phyloP scores from a whole-genome alignment of 1,140 invertebrate genomes.

The Bombus fervidus region DNA sequence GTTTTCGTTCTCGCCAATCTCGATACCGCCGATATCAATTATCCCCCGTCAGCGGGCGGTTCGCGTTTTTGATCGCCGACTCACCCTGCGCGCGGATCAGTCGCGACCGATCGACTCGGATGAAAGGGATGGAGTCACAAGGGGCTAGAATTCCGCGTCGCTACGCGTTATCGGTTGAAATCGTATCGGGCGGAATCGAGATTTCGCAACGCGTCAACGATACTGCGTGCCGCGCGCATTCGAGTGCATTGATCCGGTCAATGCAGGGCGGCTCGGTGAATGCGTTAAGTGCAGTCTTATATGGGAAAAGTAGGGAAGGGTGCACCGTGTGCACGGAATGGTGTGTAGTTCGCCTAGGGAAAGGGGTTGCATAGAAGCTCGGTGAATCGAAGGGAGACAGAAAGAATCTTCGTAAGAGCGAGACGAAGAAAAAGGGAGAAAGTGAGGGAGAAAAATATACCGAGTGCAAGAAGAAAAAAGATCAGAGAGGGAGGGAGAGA shows the following conservation, averaged over 20 bases:
- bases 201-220: slow-evolving; percentile 58
- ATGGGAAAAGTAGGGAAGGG: slow-evolving; percentile 66
- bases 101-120: background rate
- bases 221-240: slow-evolving; percentile 60
- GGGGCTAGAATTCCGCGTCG: slow-evolving; percentile 36
- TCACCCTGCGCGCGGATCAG: background rate
- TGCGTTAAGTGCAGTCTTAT: slow-evolving; percentile 77
- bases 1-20: background rate
- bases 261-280: slow-evolving; percentile 74
- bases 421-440: slow-evolving; percentile 20
- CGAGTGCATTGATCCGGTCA: slow-evolving; percentile 79
- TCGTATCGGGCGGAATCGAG: slow-evolving; percentile 24
- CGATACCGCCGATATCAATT: background rate
- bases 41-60: background rate
- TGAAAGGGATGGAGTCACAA: slow-evolving; percentile 50
- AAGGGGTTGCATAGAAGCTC: slow-evolving; percentile 19
- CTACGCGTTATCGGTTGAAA: slow-evolving; percentile 47
- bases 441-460: slow-evolving; percentile 54
- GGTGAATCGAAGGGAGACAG: slow-evolving; percentile 19
- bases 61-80: background rate
- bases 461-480: background rate
- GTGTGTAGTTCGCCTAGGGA: slow-evolving; percentile 68
- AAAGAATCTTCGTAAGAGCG: background rate
- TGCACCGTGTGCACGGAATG: slow-evolving; percentile 58
- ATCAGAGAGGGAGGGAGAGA: slow-evolving; percentile 5